Conservation (phyloP, 2,888 invertebrate species). For the Choristoneura rosaceana region DNA sequence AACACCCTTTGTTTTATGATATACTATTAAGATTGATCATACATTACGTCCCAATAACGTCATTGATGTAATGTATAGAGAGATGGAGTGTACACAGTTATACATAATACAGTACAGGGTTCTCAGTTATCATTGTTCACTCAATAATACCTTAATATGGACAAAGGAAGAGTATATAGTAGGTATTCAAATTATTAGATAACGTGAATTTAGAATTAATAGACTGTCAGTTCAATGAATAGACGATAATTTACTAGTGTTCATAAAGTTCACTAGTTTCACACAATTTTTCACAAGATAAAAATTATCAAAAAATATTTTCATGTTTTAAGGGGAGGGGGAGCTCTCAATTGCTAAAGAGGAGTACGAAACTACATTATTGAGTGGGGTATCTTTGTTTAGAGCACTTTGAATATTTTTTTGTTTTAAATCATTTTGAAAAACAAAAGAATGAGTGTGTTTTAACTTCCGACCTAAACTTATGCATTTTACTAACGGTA, state of each 20-base stretch:
- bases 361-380: too few relatives aligned
- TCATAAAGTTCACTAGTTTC: too few relatives aligned
- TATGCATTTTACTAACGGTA: too few relatives aligned
- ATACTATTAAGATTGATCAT: conserved; percentile 24
- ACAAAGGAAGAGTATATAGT: conserved; percentile 28
- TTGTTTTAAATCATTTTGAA: too few relatives aligned
- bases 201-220: conserved; percentile 9
- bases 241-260: background rate
- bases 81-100: background rate
- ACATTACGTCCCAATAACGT: background rate
- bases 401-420: too few relatives aligned
- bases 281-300: too few relatives aligned
- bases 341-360: too few relatives aligned
- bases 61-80: conserved; percentile 25
- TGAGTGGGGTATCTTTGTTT: too few relatives aligned
- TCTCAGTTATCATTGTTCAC: conserved; percentile 27
- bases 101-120: background rate
- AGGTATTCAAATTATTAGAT: conserved; percentile 21
- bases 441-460: too few relatives aligned
- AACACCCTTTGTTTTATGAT: conserved; percentile 31
- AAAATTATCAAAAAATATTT: too few relatives aligned
- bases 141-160: conserved; percentile 17
- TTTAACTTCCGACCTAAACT: too few relatives aligned
- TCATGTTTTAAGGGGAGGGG: too few relatives aligned
- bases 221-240: conserved; percentile 22